Evolutionary conservation across 2,888 invertebrate species (phyloP), one percentile per base, ranked within the genome.

Genomic region (Xestia ashworthii): DNA sequence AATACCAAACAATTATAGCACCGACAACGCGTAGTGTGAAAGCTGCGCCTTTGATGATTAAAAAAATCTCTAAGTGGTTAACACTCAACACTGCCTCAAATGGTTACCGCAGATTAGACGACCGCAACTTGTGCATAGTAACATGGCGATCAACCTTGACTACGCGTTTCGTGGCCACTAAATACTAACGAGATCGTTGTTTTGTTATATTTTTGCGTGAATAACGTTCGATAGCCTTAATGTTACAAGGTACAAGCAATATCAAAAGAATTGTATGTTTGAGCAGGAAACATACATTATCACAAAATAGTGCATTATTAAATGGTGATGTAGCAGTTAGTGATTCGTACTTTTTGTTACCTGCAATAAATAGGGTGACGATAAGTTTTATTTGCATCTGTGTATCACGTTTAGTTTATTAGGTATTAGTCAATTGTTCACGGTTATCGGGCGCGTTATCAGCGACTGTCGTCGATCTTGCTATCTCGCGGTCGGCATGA

Each of bases 401-500:
- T 76, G 48, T 77, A 81, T 85, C 81, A 80, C 80, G 68, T 79
- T 85, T 74, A 80, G 84, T 83, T 78, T 81, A 85, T 75, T 79
- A 74, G 85, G 86, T 89, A 86, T 89, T 90, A 89, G 91, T 91
- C 87, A 89, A 91, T 90, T 90, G 90, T 89, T 86, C 80, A 87
- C 83, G 87, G 92, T 93, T 95, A 96, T 96, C 95, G 89, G 82
- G 70, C 69, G 81, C 90, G 94, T 95, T 96, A 96, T 96, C 96
- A 94, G 92, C 87, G 88, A 86, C 90, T 91, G 92, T 91, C 92
- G 92, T 91, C 94, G 93, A 95, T 95, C 95, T 95, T 91, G 91
- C 92, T 95, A 95, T 96, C 95, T 95, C 92, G 92, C 92, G 92
- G 91, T 89, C 91, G 93, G 90, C 90, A 89, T 92, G 93, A 92